Conservation (phyloP, 2,888 invertebrate genomes). For the Amphipoea oculea region DNA sequence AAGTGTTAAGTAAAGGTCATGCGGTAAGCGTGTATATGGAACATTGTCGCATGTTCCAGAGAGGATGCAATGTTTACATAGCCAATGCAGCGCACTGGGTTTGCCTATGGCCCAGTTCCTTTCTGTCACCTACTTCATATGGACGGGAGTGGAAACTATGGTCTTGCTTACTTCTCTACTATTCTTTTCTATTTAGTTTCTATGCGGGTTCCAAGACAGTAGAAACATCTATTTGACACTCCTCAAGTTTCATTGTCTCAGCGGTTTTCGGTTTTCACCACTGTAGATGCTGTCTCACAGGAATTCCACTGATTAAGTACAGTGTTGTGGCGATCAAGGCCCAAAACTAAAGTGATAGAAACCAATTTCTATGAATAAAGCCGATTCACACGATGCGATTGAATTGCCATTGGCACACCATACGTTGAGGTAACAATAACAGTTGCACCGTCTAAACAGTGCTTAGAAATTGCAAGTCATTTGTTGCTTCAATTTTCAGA, state of each 20-base stretch:
- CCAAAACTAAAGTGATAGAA: neutral
- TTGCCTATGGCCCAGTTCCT: neutral
- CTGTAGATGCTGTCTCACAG: neutral
- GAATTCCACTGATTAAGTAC: neutral
- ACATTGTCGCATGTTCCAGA: constrained; percentile 4
- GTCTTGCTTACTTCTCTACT: neutral
- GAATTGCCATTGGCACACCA: too few relatives aligned
- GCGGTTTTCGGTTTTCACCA: neutral
- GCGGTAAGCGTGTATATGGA: constrained; percentile 48
- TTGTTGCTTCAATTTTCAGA: neutral
- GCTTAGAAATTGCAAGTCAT: too few relatives aligned
- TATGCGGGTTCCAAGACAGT: too few relatives aligned
- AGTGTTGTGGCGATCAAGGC: neutral
- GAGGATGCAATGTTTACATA: constrained; percentile 30
- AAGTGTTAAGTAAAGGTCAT: constrained; percentile 56
- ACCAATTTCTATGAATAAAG: neutral
- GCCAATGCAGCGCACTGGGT: constrained; percentile 10
- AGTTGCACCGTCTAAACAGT: neutral
- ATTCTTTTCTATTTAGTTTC: too few relatives aligned
- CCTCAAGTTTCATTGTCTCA: neutral
- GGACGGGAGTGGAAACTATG: neutral
- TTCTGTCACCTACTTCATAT: neutral
- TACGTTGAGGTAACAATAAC: neutral
- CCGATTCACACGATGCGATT: neutral
- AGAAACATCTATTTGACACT: neutral